These are phyloP conservation scores for Agriotes lineatus DNA, from an alignment of 2,888 invertebrate genomes.

Conservation along the genomic window DNA sequence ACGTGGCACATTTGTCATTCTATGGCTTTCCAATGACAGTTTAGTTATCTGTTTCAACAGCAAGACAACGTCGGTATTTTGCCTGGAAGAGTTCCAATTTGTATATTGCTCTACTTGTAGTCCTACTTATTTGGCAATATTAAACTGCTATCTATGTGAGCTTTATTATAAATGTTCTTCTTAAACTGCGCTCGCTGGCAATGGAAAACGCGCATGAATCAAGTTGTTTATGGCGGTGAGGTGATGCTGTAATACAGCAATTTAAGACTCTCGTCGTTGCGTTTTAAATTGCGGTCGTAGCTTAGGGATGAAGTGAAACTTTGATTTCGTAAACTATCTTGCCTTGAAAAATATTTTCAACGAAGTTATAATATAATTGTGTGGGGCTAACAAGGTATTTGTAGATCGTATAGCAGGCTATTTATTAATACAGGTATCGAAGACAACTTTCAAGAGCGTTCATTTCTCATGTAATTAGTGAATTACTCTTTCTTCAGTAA, in stretches of 20 bases:
- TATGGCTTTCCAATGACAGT: slow-evolving; percentile 57
- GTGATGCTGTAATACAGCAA: slow-evolving; percentile 10
- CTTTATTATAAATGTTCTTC: slow-evolving; percentile 34
- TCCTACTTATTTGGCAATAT: slow-evolving; percentile 36
- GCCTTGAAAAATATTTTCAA: too few relatives aligned
- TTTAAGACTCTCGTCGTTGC: too few relatives aligned
- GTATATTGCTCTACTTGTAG: slow-evolving; percentile 51
- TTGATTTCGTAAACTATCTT: too few relatives aligned
- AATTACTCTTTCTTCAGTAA: too few relatives aligned
- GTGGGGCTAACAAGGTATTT: too few relatives aligned
- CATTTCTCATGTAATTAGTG: too few relatives aligned
- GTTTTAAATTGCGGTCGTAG: too few relatives aligned
- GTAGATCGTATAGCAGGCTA: too few relatives aligned
- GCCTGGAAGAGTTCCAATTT: slow-evolving; percentile 59
- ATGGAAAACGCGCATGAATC: slow-evolving; percentile 23
- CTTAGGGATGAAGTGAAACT: too few relatives aligned
- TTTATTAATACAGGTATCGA: too few relatives aligned
- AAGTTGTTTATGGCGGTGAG: slow-evolving; percentile 15
- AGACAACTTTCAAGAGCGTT: too few relatives aligned
- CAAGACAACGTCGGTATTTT: slow-evolving; percentile 53
- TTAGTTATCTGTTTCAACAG: slow-evolving; percentile 53
- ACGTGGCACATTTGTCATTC: slow-evolving; percentile 58
- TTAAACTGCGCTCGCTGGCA: slow-evolving; percentile 31
- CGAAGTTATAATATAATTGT: too few relatives aligned
- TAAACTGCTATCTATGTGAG: slow-evolving; percentile 27